Percentiles rank a stretch among this genome's conserved stretches.
Conservation (phyloP, 2,113 vertebrate species). For the Cardinalis cardinalis region DNA sequence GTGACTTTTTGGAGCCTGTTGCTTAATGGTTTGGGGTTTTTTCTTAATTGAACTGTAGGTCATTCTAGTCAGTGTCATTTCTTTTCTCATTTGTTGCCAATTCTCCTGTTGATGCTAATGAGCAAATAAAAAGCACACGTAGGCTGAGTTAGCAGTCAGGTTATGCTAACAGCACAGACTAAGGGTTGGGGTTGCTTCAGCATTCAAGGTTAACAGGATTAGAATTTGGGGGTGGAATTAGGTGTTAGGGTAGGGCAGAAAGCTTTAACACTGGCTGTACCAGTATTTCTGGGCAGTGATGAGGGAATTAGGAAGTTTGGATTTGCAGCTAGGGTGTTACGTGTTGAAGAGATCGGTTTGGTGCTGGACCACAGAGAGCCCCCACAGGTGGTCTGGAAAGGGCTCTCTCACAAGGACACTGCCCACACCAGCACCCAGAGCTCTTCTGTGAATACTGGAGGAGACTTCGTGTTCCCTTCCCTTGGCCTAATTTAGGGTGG, state of each 20-base stretch:
- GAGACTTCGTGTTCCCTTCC: not conserved
- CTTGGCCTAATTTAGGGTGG: not conserved
- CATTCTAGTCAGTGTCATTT: not conserved
- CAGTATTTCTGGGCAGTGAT: not conserved
- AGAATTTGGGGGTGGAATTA: not conserved
- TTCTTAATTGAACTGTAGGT: not conserved
- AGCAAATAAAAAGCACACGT: not conserved
- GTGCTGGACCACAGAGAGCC: not conserved
- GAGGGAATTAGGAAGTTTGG: rapidly evolving
- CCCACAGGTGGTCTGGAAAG: not conserved
- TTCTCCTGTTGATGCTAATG: not conserved
- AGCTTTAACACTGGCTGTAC: not conserved
- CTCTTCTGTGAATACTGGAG: not conserved
- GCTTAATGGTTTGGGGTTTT: not conserved
- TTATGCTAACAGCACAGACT: not conserved
- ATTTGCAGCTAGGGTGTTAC: not conserved
- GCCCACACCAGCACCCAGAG: not conserved
- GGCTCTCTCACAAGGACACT: not conserved
- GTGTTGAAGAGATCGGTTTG: not conserved
- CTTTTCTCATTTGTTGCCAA: not conserved
- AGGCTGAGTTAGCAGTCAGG: not conserved
- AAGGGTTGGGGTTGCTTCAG: not conserved
- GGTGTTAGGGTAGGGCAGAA: not conserved
- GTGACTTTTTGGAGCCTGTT: not conserved
- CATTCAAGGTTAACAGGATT: not conserved